Conservation (phyloP, 1,140 invertebrate genomes). For the Armadillidium nasatum region DNA sequence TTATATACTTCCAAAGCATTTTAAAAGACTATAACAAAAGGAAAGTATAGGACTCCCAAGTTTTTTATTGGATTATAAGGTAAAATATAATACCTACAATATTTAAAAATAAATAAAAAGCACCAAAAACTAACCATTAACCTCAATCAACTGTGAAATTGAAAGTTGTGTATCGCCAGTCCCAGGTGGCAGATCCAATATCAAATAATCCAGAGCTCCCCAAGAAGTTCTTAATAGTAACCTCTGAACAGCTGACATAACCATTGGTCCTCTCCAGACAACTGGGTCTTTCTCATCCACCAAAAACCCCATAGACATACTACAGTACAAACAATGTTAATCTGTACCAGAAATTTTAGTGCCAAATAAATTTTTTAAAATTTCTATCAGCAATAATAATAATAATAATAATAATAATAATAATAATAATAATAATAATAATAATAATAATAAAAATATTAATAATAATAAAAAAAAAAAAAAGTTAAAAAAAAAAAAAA, state of each 20-base stretch:
- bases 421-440: background rate
- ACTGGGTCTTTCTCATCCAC: constrained; percentile 71
- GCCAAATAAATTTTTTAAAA: no score
- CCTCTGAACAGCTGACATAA: constrained; percentile 86
- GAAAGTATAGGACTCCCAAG: no score
- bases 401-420: constrained; percentile 18
- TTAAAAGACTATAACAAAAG: no score
- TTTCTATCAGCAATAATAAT: no score
- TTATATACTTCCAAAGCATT: no score
- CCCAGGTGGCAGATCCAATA: constrained; percentile 85
- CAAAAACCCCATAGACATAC: constrained; percentile 83
- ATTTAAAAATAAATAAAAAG: no score
- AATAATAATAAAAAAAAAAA: constrained; percentile 54
- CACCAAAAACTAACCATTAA: constrained; percentile 29
- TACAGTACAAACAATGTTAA: constrained; percentile 22
- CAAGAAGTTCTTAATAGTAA: constrained; percentile 75
- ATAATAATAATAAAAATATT: background rate
- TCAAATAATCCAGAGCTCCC: constrained; percentile 71
- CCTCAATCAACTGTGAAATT: constrained; percentile 76
- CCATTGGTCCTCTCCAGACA: constrained; percentile 86
- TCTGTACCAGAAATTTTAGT: background rate
- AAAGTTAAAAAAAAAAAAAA: no score
- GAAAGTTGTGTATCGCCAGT: constrained; percentile 87
- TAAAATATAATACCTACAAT: no score
- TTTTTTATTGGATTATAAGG: no score